Conservation (phyloP, 2,113 vertebrate genomes). For the Chlorocebus sabaeus region DNA sequence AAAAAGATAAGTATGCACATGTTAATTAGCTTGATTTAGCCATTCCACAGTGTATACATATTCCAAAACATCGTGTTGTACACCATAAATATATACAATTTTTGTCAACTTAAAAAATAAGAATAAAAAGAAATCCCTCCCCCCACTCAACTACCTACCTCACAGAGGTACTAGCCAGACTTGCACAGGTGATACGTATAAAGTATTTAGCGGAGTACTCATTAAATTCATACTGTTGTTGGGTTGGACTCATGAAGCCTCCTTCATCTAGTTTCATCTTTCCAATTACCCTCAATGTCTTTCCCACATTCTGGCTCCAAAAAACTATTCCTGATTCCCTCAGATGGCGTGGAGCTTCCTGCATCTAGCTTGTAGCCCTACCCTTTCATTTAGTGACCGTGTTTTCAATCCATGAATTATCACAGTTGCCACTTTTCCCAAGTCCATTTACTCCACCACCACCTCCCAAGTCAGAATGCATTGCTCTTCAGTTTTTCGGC, state of each 20-base stretch:
- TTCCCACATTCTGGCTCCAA: neutral
- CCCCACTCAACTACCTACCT: neutral
- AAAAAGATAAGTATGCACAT: neutral
- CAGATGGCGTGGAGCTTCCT: fast-evolving
- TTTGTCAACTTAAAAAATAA: neutral
- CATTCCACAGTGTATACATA: neutral
- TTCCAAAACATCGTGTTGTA: neutral
- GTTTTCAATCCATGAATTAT: neutral
- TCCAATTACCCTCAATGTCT: neutral
- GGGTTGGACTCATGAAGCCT: neutral
- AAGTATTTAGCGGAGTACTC: neutral
- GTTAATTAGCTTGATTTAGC: neutral
- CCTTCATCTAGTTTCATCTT: neutral
- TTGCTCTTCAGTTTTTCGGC: neutral
- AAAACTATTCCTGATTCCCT: neutral
- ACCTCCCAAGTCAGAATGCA: neutral
- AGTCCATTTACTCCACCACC: no score
- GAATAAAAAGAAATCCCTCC: neutral
- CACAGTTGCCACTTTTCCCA: neutral
- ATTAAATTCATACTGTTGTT: no score
- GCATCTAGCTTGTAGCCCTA: neutral
- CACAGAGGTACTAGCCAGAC: neutral
- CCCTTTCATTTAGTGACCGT: neutral
- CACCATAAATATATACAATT: neutral
- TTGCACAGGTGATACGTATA: neutral